phyloP scores from a whole-genome alignment of 64 coral and sea anemone species.

The Acropora yongei region DNA sequence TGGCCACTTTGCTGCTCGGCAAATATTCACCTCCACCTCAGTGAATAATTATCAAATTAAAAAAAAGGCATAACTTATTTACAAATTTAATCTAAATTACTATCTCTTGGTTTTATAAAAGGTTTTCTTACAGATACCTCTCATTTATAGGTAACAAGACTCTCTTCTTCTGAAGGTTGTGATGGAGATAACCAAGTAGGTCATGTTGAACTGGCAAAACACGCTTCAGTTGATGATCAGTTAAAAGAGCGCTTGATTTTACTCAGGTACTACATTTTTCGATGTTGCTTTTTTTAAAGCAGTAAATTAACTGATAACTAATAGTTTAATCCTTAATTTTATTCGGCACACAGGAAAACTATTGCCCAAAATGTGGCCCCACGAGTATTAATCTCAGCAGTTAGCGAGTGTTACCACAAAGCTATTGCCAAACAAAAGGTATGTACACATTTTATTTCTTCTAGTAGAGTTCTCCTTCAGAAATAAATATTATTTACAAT shows the following conservation, averaged over 20 bases:
- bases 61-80: too few species aligned
- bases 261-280: constrained; percentile 34
- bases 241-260: constrained; percentile 35
- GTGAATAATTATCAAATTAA: too few species aligned
- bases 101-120: too few species aligned
- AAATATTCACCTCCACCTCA: too few species aligned
- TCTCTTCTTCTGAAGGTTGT: neutral
- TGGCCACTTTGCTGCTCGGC: too few species aligned
- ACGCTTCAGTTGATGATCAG: constrained; percentile 49
- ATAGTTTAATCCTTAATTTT: neutral
- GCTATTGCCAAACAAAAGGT: constrained; percentile 53
- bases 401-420: constrained; percentile 76
- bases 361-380: constrained; percentile 70
- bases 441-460: neutral
- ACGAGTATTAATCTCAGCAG: constrained; percentile 77
- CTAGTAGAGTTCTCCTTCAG: too few species aligned
- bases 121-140: too few species aligned
- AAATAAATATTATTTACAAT: too few species aligned
- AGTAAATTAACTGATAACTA: neutral
- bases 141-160: constrained; percentile 13
- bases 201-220: constrained; percentile 26
- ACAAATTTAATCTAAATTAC: too few species aligned
- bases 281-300: neutral
- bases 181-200: neutral
- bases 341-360: constrained; percentile 37